Evolutionary conservation across 2,888 invertebrate genomes (phyloP), one percentile per base, ranked within the genome.

Genomic region (Petrophora chlorosata): DNA sequence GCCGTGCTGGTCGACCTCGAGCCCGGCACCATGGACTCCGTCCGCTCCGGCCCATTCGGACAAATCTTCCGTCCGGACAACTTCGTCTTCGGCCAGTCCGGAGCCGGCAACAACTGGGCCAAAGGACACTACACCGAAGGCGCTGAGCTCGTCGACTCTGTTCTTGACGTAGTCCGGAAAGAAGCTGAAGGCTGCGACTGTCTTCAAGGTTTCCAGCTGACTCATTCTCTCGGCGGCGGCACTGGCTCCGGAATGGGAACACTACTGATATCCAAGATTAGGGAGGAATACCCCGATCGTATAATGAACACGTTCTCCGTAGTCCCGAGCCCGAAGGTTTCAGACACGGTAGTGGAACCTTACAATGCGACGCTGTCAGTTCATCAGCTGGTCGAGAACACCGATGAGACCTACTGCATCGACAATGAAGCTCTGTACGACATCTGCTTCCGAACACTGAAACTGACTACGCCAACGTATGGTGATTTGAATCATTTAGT

Each of bases 361-460:
- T 95, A 95, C 87, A 95, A 95, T 67, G 94, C 95, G 13, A 94
- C 94, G 2, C 82, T 95, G 14, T 94, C 85, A 1, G 81, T 85
- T 0, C 81, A 94, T 66, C 94, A 94, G 65, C 79, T 95, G 13
- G 94, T 95, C 1, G 95, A 95, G 70, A 94, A 94, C 70, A 94
- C 83, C 65, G 67, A 94, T 90, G 80, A 85, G 51, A 81, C 94
- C 0, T 94, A 91, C 67, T 94, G 94, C 64, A 94, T 95, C 53
- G 95, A 95, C 75, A 95, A 95, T 70, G 95, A 95, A 77, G 95
- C 95, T 12, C 83, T 95, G 34, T 95, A 95, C 76, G 94, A 95
- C 69, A 95, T 95, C 66, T 95, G 95, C 83, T 95, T 95, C 90
- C 89, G 94, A 50, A 95, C 95, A 3, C 79, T 95, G 50, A 94